phyloP scores from a whole-genome alignment of 2,888 invertebrate species.

The Drosophila recens region DNA sequence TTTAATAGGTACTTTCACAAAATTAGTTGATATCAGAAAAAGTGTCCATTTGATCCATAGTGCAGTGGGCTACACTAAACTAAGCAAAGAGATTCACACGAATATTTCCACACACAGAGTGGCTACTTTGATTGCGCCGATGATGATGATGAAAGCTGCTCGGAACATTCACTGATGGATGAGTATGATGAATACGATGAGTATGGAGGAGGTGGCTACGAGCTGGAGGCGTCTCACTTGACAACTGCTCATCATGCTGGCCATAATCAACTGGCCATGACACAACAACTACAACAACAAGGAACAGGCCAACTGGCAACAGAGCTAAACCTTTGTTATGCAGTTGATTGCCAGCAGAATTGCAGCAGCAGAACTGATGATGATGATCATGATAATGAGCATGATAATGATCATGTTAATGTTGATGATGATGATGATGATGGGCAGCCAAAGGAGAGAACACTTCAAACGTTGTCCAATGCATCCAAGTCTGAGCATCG shows the following conservation, averaged over 20 bases:
- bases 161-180: conserved; percentile 83
- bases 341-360: conserved; percentile 54
- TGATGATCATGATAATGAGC: neutral
- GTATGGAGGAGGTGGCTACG: conserved; percentile 22
- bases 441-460: conserved; percentile 1
- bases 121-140: conserved; percentile 86
- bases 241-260: conserved; percentile 23
- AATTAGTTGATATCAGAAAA: too few species aligned
- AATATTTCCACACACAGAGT: conserved; percentile 82
- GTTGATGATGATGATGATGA: conserved; percentile 9
- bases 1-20: too few species aligned
- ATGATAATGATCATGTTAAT: conserved; percentile 3
- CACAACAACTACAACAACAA: conserved; percentile 12
- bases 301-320: conserved; percentile 15
- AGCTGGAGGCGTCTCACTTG: conserved; percentile 17
- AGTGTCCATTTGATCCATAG: too few species aligned
- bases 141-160: conserved; percentile 84
- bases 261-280: conserved; percentile 28
- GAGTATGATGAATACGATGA: conserved; percentile 67
- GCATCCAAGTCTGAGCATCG: conserved; percentile 61
- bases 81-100: conserved; percentile 2
- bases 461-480: conserved; percentile 9
- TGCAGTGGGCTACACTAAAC: neutral
- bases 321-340: conserved; percentile 46
- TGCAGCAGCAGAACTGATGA: conserved; percentile 41